Conservation (phyloP, 2,888 invertebrate genomes). For the Amphipyra tragopoginis region DNA sequence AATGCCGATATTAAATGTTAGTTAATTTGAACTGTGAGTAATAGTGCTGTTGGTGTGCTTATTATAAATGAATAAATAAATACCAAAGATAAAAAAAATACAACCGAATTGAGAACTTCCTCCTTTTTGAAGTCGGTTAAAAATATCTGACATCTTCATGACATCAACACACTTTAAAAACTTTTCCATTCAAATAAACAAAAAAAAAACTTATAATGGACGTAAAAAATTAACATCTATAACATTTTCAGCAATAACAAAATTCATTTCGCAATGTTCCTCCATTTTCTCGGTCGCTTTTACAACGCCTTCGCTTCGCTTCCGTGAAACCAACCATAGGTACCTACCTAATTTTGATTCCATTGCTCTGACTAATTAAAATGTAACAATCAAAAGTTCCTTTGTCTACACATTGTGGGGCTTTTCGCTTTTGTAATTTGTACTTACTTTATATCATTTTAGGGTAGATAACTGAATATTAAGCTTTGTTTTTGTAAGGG, state of each 20-base stretch:
- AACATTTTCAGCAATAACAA: conserved; percentile 28
- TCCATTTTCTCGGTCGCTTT: conserved; percentile 25
- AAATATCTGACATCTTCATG: too few relatives aligned
- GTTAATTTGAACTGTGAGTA: too few relatives aligned
- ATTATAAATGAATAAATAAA: too few relatives aligned
- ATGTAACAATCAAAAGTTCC: conserved; percentile 62
- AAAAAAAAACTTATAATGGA: neutral
- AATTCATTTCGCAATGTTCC: conserved; percentile 38
- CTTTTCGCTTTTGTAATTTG: conserved; percentile 23
- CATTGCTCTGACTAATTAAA: conserved; percentile 73
- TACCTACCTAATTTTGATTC: conserved; percentile 66
- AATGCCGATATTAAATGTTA: too few relatives aligned
- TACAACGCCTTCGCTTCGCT: conserved; percentile 45
- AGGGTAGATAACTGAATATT: conserved; percentile 3
- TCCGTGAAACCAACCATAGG: conserved; percentile 57
- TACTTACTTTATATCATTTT: conserved; percentile 7
- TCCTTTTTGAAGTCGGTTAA: too few relatives aligned
- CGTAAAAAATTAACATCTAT: conserved; percentile 6
- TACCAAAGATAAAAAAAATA: too few relatives aligned
- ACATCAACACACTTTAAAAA: too few relatives aligned
- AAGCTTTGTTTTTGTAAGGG: neutral
- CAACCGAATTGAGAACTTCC: too few relatives aligned
- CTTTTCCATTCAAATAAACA: too few relatives aligned
- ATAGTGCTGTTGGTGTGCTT: too few relatives aligned
- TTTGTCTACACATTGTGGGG: conserved; percentile 39